Percentiles rank a stretch among this genome's conserved stretches.
Evolutionary conservation across 2,113 vertebrate species (phyloP).

Genomic region (Lepus americanus): DNA sequence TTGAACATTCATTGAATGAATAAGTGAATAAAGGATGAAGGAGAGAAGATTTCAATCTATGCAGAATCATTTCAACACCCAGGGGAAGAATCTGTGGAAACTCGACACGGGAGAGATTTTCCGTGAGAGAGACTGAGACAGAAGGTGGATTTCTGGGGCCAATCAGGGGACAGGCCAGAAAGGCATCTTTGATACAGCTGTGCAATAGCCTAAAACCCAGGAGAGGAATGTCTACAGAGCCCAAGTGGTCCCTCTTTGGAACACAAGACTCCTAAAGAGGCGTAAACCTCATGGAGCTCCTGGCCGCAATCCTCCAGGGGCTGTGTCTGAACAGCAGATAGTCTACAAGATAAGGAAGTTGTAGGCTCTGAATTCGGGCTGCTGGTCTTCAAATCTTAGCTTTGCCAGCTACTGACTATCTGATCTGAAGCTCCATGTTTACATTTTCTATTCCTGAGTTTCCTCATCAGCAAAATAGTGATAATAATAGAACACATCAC

Average conservation of each 20-base stretch:
- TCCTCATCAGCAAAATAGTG: background rate
- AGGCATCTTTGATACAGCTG: background rate
- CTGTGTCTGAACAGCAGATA: background rate
- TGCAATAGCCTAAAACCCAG: background rate
- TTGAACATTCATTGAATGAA: constrained; percentile 69
- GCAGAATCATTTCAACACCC: constrained; percentile 66
- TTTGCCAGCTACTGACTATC: background rate
- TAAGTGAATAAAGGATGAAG: constrained; percentile 61
- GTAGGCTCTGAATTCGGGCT: background rate
- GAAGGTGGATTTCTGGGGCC: background rate
- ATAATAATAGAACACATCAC: background rate
- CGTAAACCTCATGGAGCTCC: background rate
- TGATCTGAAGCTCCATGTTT: background rate
- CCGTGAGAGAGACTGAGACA: background rate
- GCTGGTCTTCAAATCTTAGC: background rate
- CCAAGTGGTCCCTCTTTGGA: background rate
- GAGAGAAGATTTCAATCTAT: constrained; percentile 41
- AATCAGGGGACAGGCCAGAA: background rate
- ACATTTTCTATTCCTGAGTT: background rate
- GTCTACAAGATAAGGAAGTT: background rate
- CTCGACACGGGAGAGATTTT: background rate
- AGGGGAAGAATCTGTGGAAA: constrained; percentile 47
- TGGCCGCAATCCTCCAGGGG: background rate
- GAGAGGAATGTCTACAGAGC: background rate
- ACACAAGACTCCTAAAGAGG: background rate